Evolutionary conservation across 2,888 invertebrate species (phyloP).

Genomic region (Mechanitis messenoides): DNA sequence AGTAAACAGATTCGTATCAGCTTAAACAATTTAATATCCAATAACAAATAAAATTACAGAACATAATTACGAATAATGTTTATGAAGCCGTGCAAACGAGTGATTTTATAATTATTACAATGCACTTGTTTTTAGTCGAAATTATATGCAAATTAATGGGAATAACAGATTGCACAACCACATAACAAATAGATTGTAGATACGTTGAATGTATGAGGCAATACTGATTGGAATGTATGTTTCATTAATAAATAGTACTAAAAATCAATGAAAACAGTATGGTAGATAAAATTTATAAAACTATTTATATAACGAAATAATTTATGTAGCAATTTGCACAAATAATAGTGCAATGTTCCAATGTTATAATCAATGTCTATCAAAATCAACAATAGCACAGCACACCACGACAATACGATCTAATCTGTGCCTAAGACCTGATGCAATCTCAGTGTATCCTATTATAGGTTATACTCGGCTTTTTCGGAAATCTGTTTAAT

Average conservation of each 20-base stretch:
- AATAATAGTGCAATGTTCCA: slow-evolving; percentile 16
- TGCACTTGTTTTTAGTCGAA: slow-evolving; percentile 24
- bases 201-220: slow-evolving; percentile 6
- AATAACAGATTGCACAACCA: background rate
- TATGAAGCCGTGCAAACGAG: slow-evolving; percentile 21
- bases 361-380: slow-evolving; percentile 23
- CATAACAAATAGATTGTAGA: slow-evolving; percentile 7
- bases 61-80: slow-evolving; percentile 6
- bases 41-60: background rate
- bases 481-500: too few relatives aligned
- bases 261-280: too few relatives aligned
- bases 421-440: slow-evolving; percentile 38
- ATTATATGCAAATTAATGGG: slow-evolving; percentile 29
- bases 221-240: background rate
- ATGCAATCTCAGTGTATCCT: slow-evolving; percentile 33
- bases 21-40: slow-evolving; percentile 16
- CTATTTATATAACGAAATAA: too few relatives aligned
- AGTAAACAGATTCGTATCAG: slow-evolving; percentile 6
- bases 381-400: slow-evolving; percentile 22
- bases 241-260: too few relatives aligned
- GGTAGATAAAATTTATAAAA: too few relatives aligned
- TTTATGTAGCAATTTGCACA: slow-evolving; percentile 14
- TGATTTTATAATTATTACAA: slow-evolving; percentile 25
- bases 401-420: slow-evolving; percentile 23
- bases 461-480: too few relatives aligned